Evolutionary conservation across 1,140 invertebrate genomes (phyloP).

Genomic region (Lasaia peninsularis): DNA sequence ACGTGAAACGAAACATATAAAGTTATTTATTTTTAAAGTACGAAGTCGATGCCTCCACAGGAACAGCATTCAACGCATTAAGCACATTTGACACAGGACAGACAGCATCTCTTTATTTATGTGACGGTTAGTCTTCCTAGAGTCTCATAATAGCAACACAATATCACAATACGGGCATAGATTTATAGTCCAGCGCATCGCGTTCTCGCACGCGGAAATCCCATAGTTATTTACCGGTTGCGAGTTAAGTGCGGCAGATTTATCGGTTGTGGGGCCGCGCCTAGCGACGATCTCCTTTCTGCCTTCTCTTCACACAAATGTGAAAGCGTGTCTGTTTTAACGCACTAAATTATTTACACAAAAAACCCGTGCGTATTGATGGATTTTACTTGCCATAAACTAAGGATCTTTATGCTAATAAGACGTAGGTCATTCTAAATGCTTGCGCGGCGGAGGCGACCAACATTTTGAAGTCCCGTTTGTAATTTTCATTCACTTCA

Average conservation of each 20-base stretch:
- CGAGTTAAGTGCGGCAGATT: conserved; percentile 75
- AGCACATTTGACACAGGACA: conserved; percentile 5
- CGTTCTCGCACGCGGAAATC: conserved; percentile 71
- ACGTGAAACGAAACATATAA: no score
- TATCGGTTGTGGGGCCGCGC: conserved; percentile 55
- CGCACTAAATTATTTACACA: no score
- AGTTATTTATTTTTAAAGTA: no score
- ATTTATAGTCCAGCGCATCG: conserved; percentile 72
- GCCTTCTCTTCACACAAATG: conserved; percentile 21
- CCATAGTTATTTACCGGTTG: conserved; percentile 76
- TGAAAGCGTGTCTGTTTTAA: no score
- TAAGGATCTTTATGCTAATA: no score
- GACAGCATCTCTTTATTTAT: conserved; percentile 55
- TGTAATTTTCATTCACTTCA: no score
- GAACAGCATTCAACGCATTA: background rate
- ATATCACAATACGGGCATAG: conserved; percentile 75
- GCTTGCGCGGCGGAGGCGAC: no score
- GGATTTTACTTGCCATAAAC: no score
- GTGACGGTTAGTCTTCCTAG: conserved; percentile 54
- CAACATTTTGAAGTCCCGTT: no score
- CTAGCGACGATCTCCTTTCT: conserved; percentile 62
- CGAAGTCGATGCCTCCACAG: no score
- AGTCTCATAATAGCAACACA: conserved; percentile 71
- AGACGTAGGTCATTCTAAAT: no score
- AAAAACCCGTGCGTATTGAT: no score